phyloP scores from a whole-genome alignment of 2,888 invertebrate species.

The Pherbina coryleti region DNA sequence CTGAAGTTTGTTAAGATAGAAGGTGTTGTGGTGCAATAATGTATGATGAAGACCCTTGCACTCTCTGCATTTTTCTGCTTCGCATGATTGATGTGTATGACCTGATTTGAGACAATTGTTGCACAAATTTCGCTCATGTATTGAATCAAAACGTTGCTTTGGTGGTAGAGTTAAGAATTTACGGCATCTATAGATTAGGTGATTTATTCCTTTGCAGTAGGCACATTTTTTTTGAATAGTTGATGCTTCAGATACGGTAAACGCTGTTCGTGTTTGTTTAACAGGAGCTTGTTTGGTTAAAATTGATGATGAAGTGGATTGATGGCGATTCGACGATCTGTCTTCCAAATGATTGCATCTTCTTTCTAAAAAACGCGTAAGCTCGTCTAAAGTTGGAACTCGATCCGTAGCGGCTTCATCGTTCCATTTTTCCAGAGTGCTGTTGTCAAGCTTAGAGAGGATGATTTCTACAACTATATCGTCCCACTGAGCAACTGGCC shows the following conservation, averaged over 20 bases:
- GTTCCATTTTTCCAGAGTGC: constrained; percentile 33
- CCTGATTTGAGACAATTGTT: constrained; percentile 36
- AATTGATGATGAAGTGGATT: not conserved
- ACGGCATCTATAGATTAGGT: constrained; percentile 17
- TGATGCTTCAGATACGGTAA: not conserved
- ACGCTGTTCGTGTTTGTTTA: not conserved
- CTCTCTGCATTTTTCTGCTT: constrained; percentile 27
- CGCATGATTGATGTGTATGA: constrained; percentile 24
- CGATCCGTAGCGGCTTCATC: constrained; percentile 31
- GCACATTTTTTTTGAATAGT: not conserved
- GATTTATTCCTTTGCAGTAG: constrained; percentile 18
- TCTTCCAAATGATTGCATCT: constrained; percentile 36
- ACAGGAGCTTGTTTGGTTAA: not conserved
- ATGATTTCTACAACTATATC: constrained; percentile 29
- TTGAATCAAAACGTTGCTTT: constrained; percentile 37
- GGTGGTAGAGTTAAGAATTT: constrained; percentile 14
- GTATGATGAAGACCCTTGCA: constrained; percentile 22
- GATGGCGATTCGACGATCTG: constrained; percentile 7
- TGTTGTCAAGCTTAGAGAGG: constrained; percentile 22
- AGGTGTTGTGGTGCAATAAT: constrained; percentile 20
- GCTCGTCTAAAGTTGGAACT: constrained; percentile 24
- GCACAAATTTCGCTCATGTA: constrained; percentile 34
- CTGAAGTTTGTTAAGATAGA: constrained; percentile 1
- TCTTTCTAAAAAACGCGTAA: constrained; percentile 25
- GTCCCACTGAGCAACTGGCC: constrained; percentile 33